A percentile compares a stretch with the other conserved stretches of the same genome.
These are phyloP conservation scores for Boloria selene DNA, from an alignment of 2,888 invertebrate genomes.

Conservation along the genomic window DNA sequence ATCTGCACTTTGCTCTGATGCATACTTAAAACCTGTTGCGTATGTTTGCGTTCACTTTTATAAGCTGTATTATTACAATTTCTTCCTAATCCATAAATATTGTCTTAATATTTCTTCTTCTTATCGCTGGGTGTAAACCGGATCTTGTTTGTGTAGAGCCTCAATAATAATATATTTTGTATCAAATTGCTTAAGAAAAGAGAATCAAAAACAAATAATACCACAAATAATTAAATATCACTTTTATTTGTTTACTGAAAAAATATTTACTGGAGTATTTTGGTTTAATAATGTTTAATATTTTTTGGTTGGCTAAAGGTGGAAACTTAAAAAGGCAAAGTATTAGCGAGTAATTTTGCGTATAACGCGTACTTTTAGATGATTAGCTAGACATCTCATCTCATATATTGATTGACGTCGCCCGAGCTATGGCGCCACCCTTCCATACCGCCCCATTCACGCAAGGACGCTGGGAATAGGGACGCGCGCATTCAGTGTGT, in stretches of 20 bases:
- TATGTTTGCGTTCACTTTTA: slow-evolving; percentile 40
- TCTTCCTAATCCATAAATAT: slow-evolving; percentile 34
- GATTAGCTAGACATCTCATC: slow-evolving; percentile 68
- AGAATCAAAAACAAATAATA: too few relatives aligned
- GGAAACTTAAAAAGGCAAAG: background rate
- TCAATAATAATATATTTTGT: too few relatives aligned
- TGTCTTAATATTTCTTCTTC: slow-evolving; percentile 20
- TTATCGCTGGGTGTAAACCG: slow-evolving; percentile 23
- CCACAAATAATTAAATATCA: too few relatives aligned
- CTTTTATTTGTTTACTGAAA: too few relatives aligned
- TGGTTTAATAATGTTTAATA: too few relatives aligned
- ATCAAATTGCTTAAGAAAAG: too few relatives aligned
- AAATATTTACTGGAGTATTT: too few relatives aligned
- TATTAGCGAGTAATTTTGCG: background rate
- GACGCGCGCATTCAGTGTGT: slow-evolving; percentile 77
- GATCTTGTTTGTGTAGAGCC: slow-evolving; percentile 5
- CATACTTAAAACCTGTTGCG: slow-evolving; percentile 64
- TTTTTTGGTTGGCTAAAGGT: too few relatives aligned
- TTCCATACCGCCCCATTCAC: slow-evolving; percentile 73
- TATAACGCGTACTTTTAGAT: slow-evolving; percentile 41
- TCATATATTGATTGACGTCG: slow-evolving; percentile 80
- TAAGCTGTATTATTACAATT: slow-evolving; percentile 29
- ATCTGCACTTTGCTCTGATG: slow-evolving; percentile 52
- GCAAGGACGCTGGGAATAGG: slow-evolving; percentile 79
- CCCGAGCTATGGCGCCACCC: slow-evolving; percentile 76